Percentiles rank a stretch among this genome's conserved stretches.
These are phyloP conservation scores for Aspidiotus rigidus DNA, from an alignment of 2,888 invertebrate species.

Conservation along the genomic window DNA sequence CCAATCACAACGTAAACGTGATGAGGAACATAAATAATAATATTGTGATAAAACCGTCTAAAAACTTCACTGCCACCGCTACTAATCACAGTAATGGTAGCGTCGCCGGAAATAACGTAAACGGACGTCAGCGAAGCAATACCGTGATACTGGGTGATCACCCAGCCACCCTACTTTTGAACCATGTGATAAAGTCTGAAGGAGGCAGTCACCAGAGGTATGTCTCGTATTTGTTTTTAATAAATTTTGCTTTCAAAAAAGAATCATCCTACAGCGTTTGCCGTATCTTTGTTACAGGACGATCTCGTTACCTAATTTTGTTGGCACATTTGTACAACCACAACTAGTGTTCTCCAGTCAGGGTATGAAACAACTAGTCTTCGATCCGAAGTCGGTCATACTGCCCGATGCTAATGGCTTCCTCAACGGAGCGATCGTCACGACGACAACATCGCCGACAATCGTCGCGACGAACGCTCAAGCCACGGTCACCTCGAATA, in stretches of 20 bases:
- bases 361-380: constrained; percentile 33
- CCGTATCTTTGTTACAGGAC: constrained; percentile 41
- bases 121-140: constrained; percentile 36
- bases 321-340: constrained; percentile 45
- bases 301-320: constrained; percentile 53
- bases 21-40: constrained; percentile 30
- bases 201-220: constrained; percentile 26
- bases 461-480: constrained; percentile 9
- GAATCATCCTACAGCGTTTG: neutral
- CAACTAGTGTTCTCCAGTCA: constrained; percentile 29
- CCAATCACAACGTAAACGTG: constrained; percentile 12
- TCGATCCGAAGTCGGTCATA: constrained; percentile 27
- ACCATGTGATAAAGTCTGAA: constrained; percentile 43
- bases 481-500: constrained; percentile 11
- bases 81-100: constrained; percentile 35
- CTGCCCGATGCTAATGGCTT: constrained; percentile 32
- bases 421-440: constrained; percentile 22
- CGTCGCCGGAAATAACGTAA: constrained; percentile 35
- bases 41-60: constrained; percentile 35
- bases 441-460: constrained; percentile 13
- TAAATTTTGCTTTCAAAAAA: neutral
- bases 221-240: neutral
- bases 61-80: constrained; percentile 29
- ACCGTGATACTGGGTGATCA: constrained; percentile 37
- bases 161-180: constrained; percentile 49